phyloP scores from a whole-genome alignment of 2,888 invertebrate genomes.

The Patella ulyssiponensis region DNA sequence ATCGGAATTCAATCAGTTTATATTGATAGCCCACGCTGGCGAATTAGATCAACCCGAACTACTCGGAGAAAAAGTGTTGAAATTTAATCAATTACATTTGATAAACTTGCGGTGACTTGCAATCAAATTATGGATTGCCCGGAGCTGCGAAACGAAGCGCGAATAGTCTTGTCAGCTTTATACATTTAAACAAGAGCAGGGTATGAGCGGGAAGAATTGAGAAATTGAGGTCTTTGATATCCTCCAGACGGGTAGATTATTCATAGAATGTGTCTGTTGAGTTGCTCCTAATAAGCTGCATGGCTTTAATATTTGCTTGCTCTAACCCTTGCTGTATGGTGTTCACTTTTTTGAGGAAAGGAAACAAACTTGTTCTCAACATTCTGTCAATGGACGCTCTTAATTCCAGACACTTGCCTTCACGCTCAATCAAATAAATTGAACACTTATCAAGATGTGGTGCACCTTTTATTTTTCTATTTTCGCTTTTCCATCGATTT shows the following conservation, averaged over 20 bases:
- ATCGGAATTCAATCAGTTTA: conserved; percentile 9
- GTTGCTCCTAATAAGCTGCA: neutral
- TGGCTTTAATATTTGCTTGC: neutral
- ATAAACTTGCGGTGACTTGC: conserved; percentile 12
- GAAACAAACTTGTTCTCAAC: too few species aligned
- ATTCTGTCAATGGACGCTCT: too few species aligned
- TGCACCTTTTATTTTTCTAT: too few species aligned
- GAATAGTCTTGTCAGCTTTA: conserved; percentile 11
- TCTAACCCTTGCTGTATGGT: neutral
- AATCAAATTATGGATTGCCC: conserved; percentile 10
- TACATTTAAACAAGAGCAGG: neutral
- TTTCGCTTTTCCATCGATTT: too few species aligned
- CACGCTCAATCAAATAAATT: too few species aligned
- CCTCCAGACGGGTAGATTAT: neutral
- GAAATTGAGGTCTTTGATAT: conserved; percentile 2
- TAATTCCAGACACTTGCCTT: too few species aligned
- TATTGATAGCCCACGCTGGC: conserved; percentile 12
- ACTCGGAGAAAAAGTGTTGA: conserved; percentile 9
- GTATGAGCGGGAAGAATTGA: neutral
- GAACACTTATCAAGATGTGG: too few species aligned
- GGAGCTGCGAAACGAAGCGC: conserved; percentile 9
- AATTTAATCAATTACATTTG: conserved; percentile 12
- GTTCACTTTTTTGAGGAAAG: too few species aligned
- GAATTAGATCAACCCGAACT: conserved; percentile 5
- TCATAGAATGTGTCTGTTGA: neutral